These are phyloP conservation scores for Rhinoptilus africanus DNA, from an alignment of 2,113 vertebrate genomes.

Conservation along the genomic window DNA sequence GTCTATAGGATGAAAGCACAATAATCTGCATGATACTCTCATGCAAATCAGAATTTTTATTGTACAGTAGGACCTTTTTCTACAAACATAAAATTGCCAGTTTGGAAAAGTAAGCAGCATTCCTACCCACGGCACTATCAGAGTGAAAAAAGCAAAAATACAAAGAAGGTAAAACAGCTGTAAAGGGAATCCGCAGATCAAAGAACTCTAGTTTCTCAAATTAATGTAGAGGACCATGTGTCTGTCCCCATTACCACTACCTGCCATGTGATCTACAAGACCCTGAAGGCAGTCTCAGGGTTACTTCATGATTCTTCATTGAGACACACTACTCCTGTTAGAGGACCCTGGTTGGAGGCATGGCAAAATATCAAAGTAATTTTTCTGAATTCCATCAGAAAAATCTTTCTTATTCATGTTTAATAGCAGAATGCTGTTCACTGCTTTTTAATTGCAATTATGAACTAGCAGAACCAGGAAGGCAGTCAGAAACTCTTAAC, in stretches of 20 bases:
- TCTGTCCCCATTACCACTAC: not conserved
- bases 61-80: not conserved
- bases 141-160: not conserved
- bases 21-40: not conserved
- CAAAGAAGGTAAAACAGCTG: not conserved
- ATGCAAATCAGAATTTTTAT: not conserved
- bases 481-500: not conserved
- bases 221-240: not conserved
- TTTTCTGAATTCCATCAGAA: not conserved
- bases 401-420: not conserved
- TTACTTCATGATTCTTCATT: not conserved
- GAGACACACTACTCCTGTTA: not conserved
- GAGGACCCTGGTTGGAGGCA: not conserved
- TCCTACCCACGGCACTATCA: not conserved
- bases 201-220: not conserved
- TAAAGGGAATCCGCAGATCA: not conserved
- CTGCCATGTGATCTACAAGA: not conserved
- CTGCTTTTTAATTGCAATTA: not conserved
- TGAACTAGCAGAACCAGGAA: not conserved
- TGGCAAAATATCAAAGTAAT: not conserved
- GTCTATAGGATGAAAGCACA: not conserved
- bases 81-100: not conserved
- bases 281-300: not conserved
- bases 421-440: not conserved
- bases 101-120: not conserved